These are phyloP conservation scores for Rhabdomys dilectus DNA, from an alignment of 2,113 vertebrate genomes.

Conservation along the genomic window DNA sequence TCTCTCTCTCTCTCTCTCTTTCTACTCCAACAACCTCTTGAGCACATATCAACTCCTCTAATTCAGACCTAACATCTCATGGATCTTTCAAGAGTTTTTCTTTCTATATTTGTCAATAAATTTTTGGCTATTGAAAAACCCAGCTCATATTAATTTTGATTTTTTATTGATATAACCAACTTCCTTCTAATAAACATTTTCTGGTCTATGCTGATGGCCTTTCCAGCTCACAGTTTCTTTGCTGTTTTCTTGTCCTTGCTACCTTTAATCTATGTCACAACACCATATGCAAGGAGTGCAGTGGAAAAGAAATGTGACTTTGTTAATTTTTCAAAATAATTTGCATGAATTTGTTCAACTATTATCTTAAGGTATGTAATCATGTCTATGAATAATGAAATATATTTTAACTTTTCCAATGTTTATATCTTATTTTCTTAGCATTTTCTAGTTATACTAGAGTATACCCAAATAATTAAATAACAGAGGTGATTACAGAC, in stretches of 20 bases:
- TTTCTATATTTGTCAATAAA: slow-evolving; percentile 15
- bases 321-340: background rate
- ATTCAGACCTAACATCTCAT: background rate
- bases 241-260: background rate
- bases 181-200: background rate
- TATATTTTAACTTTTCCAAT: background rate
- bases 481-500: background rate
- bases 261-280: background rate
- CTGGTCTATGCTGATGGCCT: background rate
- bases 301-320: background rate
- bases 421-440: background rate
- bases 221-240: background rate
- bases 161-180: background rate
- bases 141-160: background rate
- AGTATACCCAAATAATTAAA: background rate
- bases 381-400: background rate
- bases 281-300: background rate
- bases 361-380: background rate
- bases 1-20: too few relatives aligned
- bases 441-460: background rate
- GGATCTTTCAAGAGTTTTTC: background rate
- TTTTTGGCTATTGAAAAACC: background rate
- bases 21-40: background rate
- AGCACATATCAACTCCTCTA: background rate
- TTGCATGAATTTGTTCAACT: background rate